Percentiles rank a stretch among this genome's conserved stretches.
phyloP scores from a whole-genome alignment of 2,888 invertebrate genomes.

The Tachina grossa region DNA sequence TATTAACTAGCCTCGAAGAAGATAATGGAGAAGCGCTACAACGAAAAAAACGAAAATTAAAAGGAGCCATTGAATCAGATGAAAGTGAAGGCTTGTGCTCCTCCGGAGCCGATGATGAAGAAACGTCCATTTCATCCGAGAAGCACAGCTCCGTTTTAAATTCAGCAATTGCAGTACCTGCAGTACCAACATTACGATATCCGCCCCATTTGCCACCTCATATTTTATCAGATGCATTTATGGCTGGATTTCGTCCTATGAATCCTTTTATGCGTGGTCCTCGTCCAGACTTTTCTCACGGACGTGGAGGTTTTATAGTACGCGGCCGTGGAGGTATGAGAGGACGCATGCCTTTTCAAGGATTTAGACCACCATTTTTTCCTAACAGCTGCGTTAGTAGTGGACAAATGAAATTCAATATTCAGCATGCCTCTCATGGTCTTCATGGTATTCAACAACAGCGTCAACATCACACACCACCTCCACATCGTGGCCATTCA shows the following conservation, averaged over 20 bases:
- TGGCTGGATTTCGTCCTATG: slow-evolving; percentile 73
- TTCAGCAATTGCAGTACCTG: slow-evolving; percentile 50
- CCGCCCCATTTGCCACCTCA: slow-evolving; percentile 63
- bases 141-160: slow-evolving; percentile 55
- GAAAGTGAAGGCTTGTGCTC: slow-evolving; percentile 67
- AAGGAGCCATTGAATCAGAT: slow-evolving; percentile 42
- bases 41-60: slow-evolving; percentile 36
- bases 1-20: slow-evolving; percentile 41
- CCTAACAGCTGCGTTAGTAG: slow-evolving; percentile 48
- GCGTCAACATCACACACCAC: slow-evolving; percentile 68
- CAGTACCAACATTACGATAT: slow-evolving; percentile 50
- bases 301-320: slow-evolving; percentile 74
- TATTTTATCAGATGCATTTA: slow-evolving; percentile 70
- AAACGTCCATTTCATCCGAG: slow-evolving; percentile 9
- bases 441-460: slow-evolving; percentile 59
- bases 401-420: slow-evolving; percentile 70
- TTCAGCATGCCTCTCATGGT: slow-evolving; percentile 33
- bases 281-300: slow-evolving; percentile 75
- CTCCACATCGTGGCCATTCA: slow-evolving; percentile 72
- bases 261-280: slow-evolving; percentile 74
- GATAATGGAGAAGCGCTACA: slow-evolving; percentile 26
- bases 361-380: slow-evolving; percentile 75
- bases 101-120: slow-evolving; percentile 47
- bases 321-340: slow-evolving; percentile 75
- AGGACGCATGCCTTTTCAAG: slow-evolving; percentile 71